These are phyloP conservation scores for Sciurus niger DNA, from an alignment of 2,113 vertebrate species.

Conservation along the genomic window DNA sequence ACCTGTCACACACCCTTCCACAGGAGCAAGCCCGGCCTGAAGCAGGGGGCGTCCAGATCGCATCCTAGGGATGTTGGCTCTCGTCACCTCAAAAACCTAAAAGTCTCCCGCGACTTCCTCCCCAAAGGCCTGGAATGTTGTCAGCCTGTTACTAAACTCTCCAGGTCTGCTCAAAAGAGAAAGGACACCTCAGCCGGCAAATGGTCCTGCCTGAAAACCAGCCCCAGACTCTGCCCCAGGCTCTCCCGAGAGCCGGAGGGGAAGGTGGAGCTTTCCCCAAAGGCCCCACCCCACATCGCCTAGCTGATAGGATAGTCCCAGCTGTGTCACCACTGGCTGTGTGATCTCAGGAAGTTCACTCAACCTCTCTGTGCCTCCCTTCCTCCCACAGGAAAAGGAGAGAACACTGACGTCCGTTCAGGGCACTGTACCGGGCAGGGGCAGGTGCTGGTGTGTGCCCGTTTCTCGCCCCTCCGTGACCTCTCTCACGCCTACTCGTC, in stretches of 20 bases:
- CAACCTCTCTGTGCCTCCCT: background rate
- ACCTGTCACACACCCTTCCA: rapidly evolving
- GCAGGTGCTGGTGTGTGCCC: too few species aligned
- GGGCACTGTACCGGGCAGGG: too few species aligned
- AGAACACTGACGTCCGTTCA: too few species aligned
- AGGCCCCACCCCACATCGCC: background rate
- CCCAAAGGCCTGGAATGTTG: background rate
- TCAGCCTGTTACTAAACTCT: background rate
- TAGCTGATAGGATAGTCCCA: background rate
- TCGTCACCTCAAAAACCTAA: background rate
- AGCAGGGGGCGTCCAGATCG: too few species aligned
- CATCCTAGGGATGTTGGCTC: too few species aligned
- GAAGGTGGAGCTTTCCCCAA: background rate
- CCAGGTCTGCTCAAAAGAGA: background rate
- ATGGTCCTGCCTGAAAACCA: too few species aligned
- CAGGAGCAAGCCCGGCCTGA: background rate
- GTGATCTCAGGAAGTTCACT: background rate
- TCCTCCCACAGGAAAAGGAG: background rate
- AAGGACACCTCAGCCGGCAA: background rate
- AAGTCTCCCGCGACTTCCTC: background rate
- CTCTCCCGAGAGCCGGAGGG: too few species aligned
- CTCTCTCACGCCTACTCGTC: background rate
- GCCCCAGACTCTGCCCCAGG: too few species aligned
- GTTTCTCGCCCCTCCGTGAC: background rate
- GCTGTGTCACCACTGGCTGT: background rate